phyloP scores from a whole-genome alignment of 2,888 invertebrate species.

The Mythimna ferrago region DNA sequence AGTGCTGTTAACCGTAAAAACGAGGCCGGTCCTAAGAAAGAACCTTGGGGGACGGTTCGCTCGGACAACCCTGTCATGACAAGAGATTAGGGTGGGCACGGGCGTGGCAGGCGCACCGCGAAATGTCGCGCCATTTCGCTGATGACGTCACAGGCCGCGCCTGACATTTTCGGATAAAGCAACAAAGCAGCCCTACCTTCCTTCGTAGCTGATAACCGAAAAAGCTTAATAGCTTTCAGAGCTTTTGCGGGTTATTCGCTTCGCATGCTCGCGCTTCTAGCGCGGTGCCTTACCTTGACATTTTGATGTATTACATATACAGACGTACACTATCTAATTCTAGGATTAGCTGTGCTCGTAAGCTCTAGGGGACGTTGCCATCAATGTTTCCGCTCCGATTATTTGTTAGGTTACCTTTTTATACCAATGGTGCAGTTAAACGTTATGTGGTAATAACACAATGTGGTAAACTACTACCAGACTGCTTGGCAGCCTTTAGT shows the following conservation, averaged over 20 bases:
- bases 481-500: conserved; percentile 34
- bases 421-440: conserved; percentile 29
- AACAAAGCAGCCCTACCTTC: conserved; percentile 88
- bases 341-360: conserved; percentile 37
- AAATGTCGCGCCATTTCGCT: conserved; percentile 89
- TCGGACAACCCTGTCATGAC: conserved; percentile 82
- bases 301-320: conserved; percentile 68
- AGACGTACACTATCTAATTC: conserved; percentile 42
- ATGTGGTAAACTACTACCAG: conserved; percentile 7
- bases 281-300: conserved; percentile 82
- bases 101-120: conserved; percentile 83
- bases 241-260: conserved; percentile 82
- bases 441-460: conserved; percentile 23
- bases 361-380: conserved; percentile 44
- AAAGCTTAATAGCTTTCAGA: conserved; percentile 83
- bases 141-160: conserved; percentile 88
- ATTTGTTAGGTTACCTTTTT: conserved; percentile 37
- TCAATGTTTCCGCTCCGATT: conserved; percentile 34
- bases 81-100: conserved; percentile 87
- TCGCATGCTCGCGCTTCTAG: conserved; percentile 74
- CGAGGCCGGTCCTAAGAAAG: conserved; percentile 75
- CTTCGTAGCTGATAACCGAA: conserved; percentile 82
- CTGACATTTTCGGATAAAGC: conserved; percentile 87
- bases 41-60: conserved; percentile 78
- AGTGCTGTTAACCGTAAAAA: conserved; percentile 62